Evolutionary conservation across 2,888 invertebrate genomes (phyloP), one percentile per base, ranked within the genome.

Genomic region (Aleiodes leptofemur): DNA sequence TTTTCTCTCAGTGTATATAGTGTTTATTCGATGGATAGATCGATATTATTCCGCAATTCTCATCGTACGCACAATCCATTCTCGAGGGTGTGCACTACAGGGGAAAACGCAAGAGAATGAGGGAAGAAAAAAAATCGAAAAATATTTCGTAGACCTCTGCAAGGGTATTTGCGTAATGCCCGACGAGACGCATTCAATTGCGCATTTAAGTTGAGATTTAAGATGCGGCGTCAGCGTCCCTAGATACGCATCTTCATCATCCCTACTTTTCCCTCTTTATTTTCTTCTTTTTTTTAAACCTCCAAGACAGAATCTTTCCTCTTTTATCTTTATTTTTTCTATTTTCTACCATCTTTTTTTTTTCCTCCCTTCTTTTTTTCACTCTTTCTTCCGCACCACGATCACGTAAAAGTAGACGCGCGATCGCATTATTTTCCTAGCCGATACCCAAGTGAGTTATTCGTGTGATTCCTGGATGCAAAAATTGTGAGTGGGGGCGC

Each of bases 171-270:
- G 50, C 50, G 48, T 66, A 66, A 66, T 66, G 66, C 50, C 66
- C 66, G 50, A 66, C 66, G 76, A 53, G 59, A 57, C 68, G 55
- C 74, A 74, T 77, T 78, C 79, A 80, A 81, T 82, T 78, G 77
- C 77, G 70, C 78, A 70, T 78, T 80, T 78, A 78, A 77, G 71
- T 70, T 76, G 59, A 80, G 81, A 81, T 81, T 80, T 79, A 78
- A 77, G 77, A 76, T 76, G 69, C 50, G 55, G 56, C 72, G 79
- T 81, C 81, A 79, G 70, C 70, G 71, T 75, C 69, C 31, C 69
- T 69, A 29, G 74, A 72, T 57, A 74, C 74, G 61, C 76, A 81
- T 80, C 80, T 82, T 78, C 79, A 78, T 79, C 79, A 79, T 78
- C 73, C 70, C 61, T 53, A 75, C 57, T 70, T 34, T 59, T 70